Evolutionary conservation across 2,888 invertebrate species (phyloP).

Genomic region (Hartigia nigra): DNA sequence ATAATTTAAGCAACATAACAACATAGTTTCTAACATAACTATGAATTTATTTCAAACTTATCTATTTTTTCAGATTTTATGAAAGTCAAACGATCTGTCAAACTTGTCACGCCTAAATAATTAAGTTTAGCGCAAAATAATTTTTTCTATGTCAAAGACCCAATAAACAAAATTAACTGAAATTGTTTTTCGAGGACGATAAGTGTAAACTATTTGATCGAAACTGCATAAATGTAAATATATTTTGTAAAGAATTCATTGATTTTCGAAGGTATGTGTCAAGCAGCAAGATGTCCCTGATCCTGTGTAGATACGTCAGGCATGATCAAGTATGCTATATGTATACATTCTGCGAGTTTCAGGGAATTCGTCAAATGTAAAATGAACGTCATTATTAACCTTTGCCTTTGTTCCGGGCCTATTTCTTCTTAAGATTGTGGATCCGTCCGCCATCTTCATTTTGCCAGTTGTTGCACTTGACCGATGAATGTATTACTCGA

Average conservation of each 20-base stretch:
- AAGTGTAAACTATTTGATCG: neutral
- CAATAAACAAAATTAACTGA: neutral
- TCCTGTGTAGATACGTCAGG: neutral
- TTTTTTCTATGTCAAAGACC: neutral
- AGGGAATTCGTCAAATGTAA: conserved; percentile 17
- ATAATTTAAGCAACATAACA: neutral
- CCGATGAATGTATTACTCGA: conserved; percentile 5
- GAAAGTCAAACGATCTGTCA: neutral
- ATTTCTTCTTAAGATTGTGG: conserved; percentile 86
- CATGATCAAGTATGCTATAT: neutral
- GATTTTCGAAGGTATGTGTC: conserved; percentile 29
- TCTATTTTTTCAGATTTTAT: neutral
- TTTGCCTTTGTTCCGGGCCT: conserved; percentile 91
- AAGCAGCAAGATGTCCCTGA: neutral
- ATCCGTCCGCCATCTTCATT: conserved; percentile 88
- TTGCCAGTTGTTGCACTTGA: conserved; percentile 51
- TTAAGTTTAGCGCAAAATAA: neutral
- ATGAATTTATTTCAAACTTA: neutral
- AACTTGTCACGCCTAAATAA: neutral
- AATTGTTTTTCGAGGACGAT: neutral
- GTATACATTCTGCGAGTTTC: neutral
- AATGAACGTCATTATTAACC: conserved; percentile 68
- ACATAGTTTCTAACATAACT: neutral
- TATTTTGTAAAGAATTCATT: conserved; percentile 25
- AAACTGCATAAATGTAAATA: neutral